Evolutionary conservation across 2,113 vertebrate genomes (phyloP).

Genomic region (Tetrax tetrax): DNA sequence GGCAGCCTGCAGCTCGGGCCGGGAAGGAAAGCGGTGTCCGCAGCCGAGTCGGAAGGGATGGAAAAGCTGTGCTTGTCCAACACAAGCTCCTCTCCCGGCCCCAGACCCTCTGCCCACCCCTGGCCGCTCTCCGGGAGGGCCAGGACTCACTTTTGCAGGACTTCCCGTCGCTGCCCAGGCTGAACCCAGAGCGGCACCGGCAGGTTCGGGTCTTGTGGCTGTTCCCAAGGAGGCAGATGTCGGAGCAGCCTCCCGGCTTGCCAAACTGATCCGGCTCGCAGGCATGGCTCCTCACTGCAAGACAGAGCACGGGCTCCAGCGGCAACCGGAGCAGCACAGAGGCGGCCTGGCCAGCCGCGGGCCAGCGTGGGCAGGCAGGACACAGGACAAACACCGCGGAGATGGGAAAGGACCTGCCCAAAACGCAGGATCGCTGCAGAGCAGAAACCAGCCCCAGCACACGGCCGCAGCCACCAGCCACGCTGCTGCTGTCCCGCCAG

Average conservation of each 20-base stretch:
- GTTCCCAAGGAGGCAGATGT: constrained; percentile 94
- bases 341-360: no score
- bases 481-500: rapidly evolving
- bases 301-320: not conserved
- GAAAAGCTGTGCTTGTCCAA: not conserved
- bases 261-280: constrained; percentile 89
- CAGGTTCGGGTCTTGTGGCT: constrained; percentile 95
- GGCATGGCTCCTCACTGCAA: constrained; percentile 90
- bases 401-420: not conserved
- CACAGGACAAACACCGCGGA: not conserved
- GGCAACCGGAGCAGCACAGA: rapidly evolving
- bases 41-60: rapidly evolving
- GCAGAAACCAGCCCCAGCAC: not conserved
- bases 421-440: not conserved
- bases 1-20: not conserved
- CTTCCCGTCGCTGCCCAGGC: constrained; percentile 92
- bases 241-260: constrained; percentile 93
- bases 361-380: not conserved
- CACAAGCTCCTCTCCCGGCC: not conserved
- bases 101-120: rapidly evolving
- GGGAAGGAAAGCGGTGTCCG: not conserved
- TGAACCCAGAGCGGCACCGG: constrained; percentile 94
- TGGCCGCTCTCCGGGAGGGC: rapidly evolving
- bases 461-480: not conserved
- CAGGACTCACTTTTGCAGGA: constrained; percentile 93